Percentiles rank a stretch among this genome's conserved stretches.
These are phyloP conservation scores for Andrena marginata DNA, from an alignment of 2,888 invertebrate genomes.

Conservation along the genomic window DNA sequence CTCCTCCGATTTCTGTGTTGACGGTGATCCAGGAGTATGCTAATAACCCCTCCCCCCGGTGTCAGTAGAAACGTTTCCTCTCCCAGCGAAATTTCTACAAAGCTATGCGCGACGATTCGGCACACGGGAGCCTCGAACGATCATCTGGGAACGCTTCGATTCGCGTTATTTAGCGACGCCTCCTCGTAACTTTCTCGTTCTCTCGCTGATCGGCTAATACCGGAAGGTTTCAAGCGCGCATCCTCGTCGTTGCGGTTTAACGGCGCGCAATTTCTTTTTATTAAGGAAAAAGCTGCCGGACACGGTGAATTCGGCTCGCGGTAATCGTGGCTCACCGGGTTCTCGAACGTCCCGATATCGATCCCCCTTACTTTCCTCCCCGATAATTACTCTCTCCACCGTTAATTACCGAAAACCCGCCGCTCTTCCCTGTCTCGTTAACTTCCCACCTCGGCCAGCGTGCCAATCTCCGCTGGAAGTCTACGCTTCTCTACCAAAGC, in stretches of 20 bases:
- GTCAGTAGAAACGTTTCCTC: not conserved
- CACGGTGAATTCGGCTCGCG: constrained; percentile 14
- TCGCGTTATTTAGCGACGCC: constrained; percentile 22
- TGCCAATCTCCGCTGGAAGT: no score
- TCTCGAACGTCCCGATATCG: not conserved
- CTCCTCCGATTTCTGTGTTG: not conserved
- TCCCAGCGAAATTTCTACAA: not conserved
- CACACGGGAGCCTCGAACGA: constrained; percentile 26
- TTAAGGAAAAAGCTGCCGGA: constrained; percentile 10
- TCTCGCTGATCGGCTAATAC: constrained; percentile 40
- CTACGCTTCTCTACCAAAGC: no score
- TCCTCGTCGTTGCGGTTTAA: constrained; percentile 20
- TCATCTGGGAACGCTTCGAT: constrained; percentile 19
- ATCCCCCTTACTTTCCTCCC: not conserved
- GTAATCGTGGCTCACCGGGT: not conserved
- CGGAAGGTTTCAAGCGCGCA: constrained; percentile 39
- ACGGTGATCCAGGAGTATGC: not conserved
- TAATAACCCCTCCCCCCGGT: not conserved
- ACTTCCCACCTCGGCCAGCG: not conserved
- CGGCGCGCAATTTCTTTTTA: constrained; percentile 23
- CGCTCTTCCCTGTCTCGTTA: not conserved
- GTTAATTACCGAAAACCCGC: not conserved
- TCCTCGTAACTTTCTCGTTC: constrained; percentile 57
- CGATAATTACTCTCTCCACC: not conserved
- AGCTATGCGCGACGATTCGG: constrained; percentile 17